Base-by-base conservation (phyloP, 2,113 vertebrate species). In the Eidolon helvum region DNA sequence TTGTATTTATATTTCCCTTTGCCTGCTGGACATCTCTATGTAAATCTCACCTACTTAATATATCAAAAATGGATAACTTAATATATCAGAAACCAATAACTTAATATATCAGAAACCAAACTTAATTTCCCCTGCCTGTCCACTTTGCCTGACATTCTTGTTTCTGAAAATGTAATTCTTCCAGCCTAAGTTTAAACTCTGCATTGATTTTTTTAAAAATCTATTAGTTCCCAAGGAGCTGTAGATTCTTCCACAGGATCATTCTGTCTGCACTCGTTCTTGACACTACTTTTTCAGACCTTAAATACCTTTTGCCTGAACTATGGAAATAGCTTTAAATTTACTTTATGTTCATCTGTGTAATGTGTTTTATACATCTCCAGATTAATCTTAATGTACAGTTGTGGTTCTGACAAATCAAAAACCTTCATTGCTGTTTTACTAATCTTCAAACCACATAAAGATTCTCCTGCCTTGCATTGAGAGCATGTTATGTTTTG, bases 1-100 rank as follows among this genome's bases (percentile, higher is more conserved):
- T 87, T 92, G 19, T 88, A 45, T 88, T 83, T 94, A 19, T 88
- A 45, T 77, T 94, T 91, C 16, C 28, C 38, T 38, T 84, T 91
- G 19, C 24, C 26, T 78, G 14, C 53, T 91, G 68, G 33, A 83
- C 40, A 71, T 63, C 43, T 65, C 45, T 85, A 12, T 30, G 30
- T 86, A 69, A 90, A 78, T 40, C 74, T 96, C 33, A 75, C 61
- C 48, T 65, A 18, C 2, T 15, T 75, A 40, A 59, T 89, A 66
- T 48, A 38, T 78, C 33, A 84, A 53, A 83, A 77, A 26, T 19
- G 15, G 86, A 43, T 43, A 65, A 69, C 26, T 14, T 75, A 40
- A 57, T 89, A 65, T 45, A 38, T 71, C 30, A 83, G n/a, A 43
- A 45, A 75, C 40, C 14, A 72, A 18, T 87, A 74, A 84, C 26